A percentile compares a stretch with the other conserved stretches of the same genome.
Conservation (phyloP, 2,888 invertebrate genomes). For the Tinea trinotella region DNA sequence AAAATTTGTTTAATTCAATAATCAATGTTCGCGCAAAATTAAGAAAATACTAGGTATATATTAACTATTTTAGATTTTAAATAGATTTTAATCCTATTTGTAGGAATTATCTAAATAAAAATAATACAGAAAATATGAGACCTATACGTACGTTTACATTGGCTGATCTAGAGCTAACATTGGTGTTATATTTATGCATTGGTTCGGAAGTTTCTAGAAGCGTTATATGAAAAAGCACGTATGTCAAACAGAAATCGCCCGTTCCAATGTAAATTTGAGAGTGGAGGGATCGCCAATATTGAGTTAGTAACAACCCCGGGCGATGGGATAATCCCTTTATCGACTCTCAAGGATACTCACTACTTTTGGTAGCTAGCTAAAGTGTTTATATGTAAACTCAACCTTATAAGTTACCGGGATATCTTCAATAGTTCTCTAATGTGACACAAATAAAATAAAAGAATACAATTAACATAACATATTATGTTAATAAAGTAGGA, state of each 20-base stretch:
- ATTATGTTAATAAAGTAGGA: too few relatives aligned
- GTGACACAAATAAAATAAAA: too few relatives aligned
- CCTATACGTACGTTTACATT: too few relatives aligned
- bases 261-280: slow-evolving; percentile 13
- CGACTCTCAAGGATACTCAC: slow-evolving; percentile 5
- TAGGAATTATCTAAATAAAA: too few relatives aligned
- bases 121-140: too few relatives aligned
- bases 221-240: slow-evolving; percentile 15
- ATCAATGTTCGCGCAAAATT: too few relatives aligned
- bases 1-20: too few relatives aligned
- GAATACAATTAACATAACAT: too few relatives aligned
- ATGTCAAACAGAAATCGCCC: slow-evolving; percentile 2
- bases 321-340: slow-evolving; percentile 10
- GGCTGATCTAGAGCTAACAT: neutral
- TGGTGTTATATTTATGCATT: neutral
- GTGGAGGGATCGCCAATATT: slow-evolving; percentile 12
- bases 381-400: neutral
- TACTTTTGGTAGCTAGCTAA: neutral
- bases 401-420: neutral
- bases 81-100: too few relatives aligned
- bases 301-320: slow-evolving; percentile 15
- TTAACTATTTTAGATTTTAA: too few relatives aligned
- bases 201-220: neutral
- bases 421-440: too few relatives aligned
- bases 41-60: too few relatives aligned